Evolutionary conservation across 2,797 vertebrate genomes (phyloP), one percentile per base, ranked within the genome.

Genomic region (Xerus rutilus): DNA sequence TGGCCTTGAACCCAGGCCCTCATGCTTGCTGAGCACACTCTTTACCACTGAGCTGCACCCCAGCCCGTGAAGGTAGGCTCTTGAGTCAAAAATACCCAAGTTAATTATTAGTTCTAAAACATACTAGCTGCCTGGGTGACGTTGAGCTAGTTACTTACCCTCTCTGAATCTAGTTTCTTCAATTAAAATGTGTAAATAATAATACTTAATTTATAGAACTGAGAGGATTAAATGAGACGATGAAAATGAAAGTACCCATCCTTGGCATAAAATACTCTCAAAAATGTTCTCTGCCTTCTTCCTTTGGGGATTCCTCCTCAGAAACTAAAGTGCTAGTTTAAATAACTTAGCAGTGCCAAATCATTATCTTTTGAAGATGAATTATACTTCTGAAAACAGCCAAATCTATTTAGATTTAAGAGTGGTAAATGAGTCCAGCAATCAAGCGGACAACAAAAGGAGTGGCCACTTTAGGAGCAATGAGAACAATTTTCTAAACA

Each of bases 101-200:
- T 76, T 81, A 79, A 81, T 28, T 76, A 45, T 81, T 89, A 39
- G 45, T 78, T 93, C 79, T 77, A 47, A 74, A 64, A 77, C 49
- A 78, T 17, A 32, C 11, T 18, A 28, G 49, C 62, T 54, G 43
- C 47, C n/a, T 86, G 79, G 17, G n/a, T 69, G 91, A 32, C 64
- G 62, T 45, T 32, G 49, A 10, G 8, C 28, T 57, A 54, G 52
- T 18, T 54, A 57, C 54, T 57, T 93, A 39, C 18, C 3, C 35
- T 57, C 3, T 72, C 73, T 64, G 45, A 78, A 39, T 15, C 35
- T 25, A 45, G 43, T 9, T 78, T 65, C 79, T 54, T 70, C 21
- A 11, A 25, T 76, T 85, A 65, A 39, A 85, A 88, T 86, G 62
- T 28, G 30, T 43, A 59, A 69, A 59, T 86, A 74, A 30, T 70